Conservation (phyloP, 2,113 vertebrate species). For the Chiloscyllium plagiosum region DNA sequence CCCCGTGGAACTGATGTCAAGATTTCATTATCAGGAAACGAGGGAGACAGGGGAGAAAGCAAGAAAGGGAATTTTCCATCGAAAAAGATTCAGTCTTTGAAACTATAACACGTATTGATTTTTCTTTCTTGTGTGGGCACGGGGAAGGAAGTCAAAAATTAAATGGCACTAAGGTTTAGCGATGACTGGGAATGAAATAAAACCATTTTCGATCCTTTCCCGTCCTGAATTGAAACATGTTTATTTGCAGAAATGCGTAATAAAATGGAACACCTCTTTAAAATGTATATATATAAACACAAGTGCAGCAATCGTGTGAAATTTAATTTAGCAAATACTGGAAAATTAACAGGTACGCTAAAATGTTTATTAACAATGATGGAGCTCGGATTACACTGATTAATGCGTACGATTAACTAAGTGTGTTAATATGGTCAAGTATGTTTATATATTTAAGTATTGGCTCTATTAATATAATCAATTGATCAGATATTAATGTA, state of each 20-base stretch:
- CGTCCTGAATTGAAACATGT: background rate
- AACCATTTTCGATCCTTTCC: background rate
- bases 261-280: conserved; percentile 42
- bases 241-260: conserved; percentile 50
- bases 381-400: background rate
- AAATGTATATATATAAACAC: conserved; percentile 42
- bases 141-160: background rate
- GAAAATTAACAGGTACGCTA: background rate
- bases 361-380: background rate
- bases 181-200: background rate
- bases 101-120: conserved; percentile 58
- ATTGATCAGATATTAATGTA: background rate
- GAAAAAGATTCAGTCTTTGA: conserved; percentile 46
- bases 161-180: background rate
- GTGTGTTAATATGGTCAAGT: background rate
- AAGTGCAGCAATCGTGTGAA: conserved; percentile 59
- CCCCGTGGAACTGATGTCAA: conserved; percentile 64
- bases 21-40: conserved; percentile 56
- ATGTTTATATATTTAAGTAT: background rate
- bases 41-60: background rate
- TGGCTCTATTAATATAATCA: background rate
- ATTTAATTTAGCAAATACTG: background rate
- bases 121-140: conserved; percentile 44
- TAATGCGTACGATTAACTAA: background rate
- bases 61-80: conserved; percentile 25